A percentile compares a stretch with the other conserved stretches of the same genome.
Evolutionary conservation across 2,888 invertebrate genomes (phyloP).

Genomic region (Machimus rusticus): DNA sequence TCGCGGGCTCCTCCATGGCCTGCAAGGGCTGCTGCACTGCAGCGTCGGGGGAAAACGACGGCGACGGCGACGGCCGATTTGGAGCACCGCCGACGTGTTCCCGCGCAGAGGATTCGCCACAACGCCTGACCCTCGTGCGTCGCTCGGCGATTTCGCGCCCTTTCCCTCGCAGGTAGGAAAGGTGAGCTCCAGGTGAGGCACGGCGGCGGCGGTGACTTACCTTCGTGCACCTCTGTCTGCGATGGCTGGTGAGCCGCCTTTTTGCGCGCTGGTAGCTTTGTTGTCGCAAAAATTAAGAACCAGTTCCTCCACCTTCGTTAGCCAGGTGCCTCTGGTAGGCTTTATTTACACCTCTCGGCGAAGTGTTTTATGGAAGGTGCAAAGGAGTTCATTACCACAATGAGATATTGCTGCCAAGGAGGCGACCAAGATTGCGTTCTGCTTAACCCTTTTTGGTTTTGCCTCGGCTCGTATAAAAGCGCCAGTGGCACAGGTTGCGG

Average conservation of each 20-base stretch:
- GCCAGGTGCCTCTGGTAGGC: not conserved
- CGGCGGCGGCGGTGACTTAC: not conserved
- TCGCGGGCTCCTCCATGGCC: not conserved
- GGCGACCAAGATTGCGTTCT: not conserved
- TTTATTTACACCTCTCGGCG: constrained; percentile 23
- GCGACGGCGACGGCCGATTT: not conserved
- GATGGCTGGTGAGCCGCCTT: not conserved
- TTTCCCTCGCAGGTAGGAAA: not conserved
- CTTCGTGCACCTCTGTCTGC: not conserved
- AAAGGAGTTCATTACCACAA: constrained; percentile 27
- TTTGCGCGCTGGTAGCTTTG: not conserved
- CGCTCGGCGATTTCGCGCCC: not conserved
- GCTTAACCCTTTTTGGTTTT: not conserved
- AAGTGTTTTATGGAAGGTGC: constrained; percentile 10
- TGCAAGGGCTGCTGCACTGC: not conserved
- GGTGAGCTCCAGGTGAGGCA: not conserved
- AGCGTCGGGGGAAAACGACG: not conserved
- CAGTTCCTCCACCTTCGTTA: constrained; percentile 25
- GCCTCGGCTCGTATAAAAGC: not conserved
- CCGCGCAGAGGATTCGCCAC: not conserved
- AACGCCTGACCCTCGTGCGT: not conserved
- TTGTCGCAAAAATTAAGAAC: constrained; percentile 26
- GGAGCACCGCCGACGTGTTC: not conserved
- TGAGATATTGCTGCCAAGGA: not conserved
- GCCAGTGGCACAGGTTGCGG: not conserved